phyloP scores from a whole-genome alignment of 2,888 invertebrate species.

The Hypercompe scribonia region DNA sequence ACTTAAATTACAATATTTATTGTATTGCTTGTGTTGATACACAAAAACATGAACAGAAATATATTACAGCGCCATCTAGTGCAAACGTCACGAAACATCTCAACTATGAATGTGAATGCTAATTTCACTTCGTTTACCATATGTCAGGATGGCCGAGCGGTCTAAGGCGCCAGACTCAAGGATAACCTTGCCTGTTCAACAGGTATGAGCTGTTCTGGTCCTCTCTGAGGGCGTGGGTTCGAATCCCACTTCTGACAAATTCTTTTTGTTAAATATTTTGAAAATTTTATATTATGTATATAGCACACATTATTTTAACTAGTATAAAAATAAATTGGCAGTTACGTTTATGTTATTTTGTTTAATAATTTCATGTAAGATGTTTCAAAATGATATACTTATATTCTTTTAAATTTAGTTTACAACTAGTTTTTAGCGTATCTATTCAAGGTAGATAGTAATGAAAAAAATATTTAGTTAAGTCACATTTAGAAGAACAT shows the following conservation, averaged over 20 bases:
- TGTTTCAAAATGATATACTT: too few species aligned
- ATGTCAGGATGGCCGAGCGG: conserved; percentile 95
- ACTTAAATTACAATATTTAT: background rate
- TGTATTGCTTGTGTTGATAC: background rate
- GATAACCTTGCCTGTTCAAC: conserved; percentile 86
- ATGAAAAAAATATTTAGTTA: too few species aligned
- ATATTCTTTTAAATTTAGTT: too few species aligned
- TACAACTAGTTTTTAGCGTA: too few species aligned
- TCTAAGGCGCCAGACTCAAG: conserved; percentile 93
- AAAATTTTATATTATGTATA: conserved; percentile 22
- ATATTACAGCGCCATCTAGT: conserved; percentile 61
- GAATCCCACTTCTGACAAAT: conserved; percentile 92
- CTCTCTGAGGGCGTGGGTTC: conserved; percentile 93
- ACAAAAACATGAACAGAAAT: background rate
- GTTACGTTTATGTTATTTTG: too few species aligned
- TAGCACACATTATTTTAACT: background rate
- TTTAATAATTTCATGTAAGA: too few species aligned
- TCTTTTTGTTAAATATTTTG: conserved; percentile 63
- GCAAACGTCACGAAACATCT: conserved; percentile 22
- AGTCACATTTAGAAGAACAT: too few species aligned
- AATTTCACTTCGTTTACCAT: conserved; percentile 49
- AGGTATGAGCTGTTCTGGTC: conserved; percentile 90
- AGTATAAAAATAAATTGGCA: background rate
- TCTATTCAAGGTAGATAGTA: too few species aligned
- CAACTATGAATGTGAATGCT: conserved; percentile 39